Evolutionary conservation across 2,888 invertebrate species (phyloP).

Genomic region (Coecobrya sp.): DNA sequence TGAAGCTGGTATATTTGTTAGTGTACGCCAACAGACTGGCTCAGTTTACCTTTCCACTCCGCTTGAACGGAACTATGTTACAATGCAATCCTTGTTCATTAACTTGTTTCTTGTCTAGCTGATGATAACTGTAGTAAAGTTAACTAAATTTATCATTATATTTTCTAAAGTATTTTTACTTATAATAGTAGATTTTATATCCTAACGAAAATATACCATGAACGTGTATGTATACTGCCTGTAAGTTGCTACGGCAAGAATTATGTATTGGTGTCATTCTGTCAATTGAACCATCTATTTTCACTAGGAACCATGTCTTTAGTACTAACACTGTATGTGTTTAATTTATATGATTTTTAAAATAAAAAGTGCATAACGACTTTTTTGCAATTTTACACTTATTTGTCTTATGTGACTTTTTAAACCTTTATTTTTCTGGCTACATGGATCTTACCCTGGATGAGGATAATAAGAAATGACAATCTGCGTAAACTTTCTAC

Average conservation of each 20-base stretch:
- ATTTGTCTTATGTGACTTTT: too few relatives aligned
- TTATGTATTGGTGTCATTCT: not conserved
- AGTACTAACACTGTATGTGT: slow-evolving; percentile 5
- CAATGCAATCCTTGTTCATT: not conserved
- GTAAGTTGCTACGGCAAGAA: not conserved
- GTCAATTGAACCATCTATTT: not conserved
- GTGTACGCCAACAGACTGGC: not conserved
- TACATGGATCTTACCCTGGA: too few relatives aligned
- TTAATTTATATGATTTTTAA: slow-evolving; percentile 39
- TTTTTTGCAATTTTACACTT: not conserved
- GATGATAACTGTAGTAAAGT: not conserved
- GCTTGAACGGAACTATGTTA: not conserved
- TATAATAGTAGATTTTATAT: too few relatives aligned
- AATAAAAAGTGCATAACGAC: not conserved
- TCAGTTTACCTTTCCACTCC: not conserved
- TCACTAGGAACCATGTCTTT: not conserved
- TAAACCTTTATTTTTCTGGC: too few relatives aligned
- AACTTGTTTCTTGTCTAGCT: not conserved
- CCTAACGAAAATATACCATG: not conserved
- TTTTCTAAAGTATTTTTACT: not conserved
- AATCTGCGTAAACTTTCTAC: too few relatives aligned
- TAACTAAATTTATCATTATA: not conserved
- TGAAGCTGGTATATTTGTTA: slow-evolving; percentile 21
- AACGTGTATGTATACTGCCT: not conserved
- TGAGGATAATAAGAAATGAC: too few relatives aligned